Evolutionary conservation across 2,113 vertebrate species (phyloP).

Genomic region (Progne subis): DNA sequence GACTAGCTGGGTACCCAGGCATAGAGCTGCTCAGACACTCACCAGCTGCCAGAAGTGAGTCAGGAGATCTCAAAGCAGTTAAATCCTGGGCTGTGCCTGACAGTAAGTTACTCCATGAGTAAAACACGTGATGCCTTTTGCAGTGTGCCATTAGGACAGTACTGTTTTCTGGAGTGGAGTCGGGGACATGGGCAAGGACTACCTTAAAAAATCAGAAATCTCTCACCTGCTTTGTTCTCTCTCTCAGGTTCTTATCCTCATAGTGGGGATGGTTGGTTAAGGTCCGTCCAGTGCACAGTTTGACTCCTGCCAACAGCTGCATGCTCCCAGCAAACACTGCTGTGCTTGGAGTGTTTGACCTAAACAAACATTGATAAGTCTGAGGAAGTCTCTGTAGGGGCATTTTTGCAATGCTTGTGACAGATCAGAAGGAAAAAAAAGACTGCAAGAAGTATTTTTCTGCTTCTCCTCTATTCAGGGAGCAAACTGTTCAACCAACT

Average conservation of each 20-base stretch:
- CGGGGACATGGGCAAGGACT: not conserved
- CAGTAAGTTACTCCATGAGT: not conserved
- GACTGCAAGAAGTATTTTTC: constrained; percentile 21
- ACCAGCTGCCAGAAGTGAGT: not conserved
- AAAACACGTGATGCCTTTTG: not conserved
- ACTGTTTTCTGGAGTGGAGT: not conserved
- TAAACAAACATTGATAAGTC: constrained; percentile 57
- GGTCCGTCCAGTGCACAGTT: constrained; percentile 92
- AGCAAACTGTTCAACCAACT: not conserved
- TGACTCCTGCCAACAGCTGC: constrained; percentile 96
- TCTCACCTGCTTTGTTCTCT: constrained; percentile 90
- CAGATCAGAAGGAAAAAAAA: constrained; percentile 50
- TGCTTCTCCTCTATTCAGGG: not conserved
- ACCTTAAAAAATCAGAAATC: not conserved
- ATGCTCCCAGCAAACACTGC: constrained; percentile 98
- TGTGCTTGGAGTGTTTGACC: constrained; percentile 85
- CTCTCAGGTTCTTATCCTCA: constrained; percentile 89
- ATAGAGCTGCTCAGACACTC: not conserved
- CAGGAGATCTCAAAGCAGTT: not conserved
- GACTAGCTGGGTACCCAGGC: not conserved
- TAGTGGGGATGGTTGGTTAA: constrained; percentile 98
- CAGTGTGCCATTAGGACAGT: not conserved
- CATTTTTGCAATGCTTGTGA: not conserved
- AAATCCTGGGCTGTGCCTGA: not conserved
- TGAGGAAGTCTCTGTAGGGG: not conserved